Percentiles rank a stretch among this genome's conserved stretches.
Conservation (phyloP, 2,797 vertebrate genomes). For the Picus viridis region DNA sequence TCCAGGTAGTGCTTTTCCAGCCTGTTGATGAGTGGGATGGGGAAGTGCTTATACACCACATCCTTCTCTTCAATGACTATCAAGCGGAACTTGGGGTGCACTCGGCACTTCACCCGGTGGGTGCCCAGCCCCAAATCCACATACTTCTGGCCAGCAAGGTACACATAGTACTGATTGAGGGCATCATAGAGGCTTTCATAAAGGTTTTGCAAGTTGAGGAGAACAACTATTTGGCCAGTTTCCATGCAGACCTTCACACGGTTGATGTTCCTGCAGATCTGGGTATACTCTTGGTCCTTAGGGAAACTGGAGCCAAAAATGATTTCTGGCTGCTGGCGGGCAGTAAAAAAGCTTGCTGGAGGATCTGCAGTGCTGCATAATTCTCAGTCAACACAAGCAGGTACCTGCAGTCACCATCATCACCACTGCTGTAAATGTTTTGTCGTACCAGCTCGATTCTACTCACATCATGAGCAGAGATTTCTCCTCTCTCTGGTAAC, state of each 20-base stretch:
- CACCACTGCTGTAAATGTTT: slow-evolving; percentile 83
- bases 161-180: slow-evolving; percentile 97
- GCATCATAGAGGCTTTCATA: slow-evolving; percentile 98
- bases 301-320: slow-evolving; percentile 98
- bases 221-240: slow-evolving; percentile 89
- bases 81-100: slow-evolving; percentile 89
- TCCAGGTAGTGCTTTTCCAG: slow-evolving; percentile 98
- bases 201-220: slow-evolving; percentile 95
- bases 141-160: slow-evolving; percentile 93
- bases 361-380: slow-evolving; percentile 91
- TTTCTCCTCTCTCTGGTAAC: slow-evolving; percentile 65
- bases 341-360: slow-evolving; percentile 87
- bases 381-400: slow-evolving; percentile 93
- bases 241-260: slow-evolving; percentile 98
- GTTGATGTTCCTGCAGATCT: slow-evolving; percentile 96
- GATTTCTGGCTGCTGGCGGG: slow-evolving; percentile 87
- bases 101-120: slow-evolving; percentile 96
- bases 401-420: slow-evolving; percentile 91
- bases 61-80: slow-evolving; percentile 96
- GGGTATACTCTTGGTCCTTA: slow-evolving; percentile 95
- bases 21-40: slow-evolving; percentile 95
- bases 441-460: slow-evolving; percentile 86
- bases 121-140: slow-evolving; percentile 96
- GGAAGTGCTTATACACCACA: slow-evolving; percentile 92
- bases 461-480: slow-evolving; percentile 63